These are phyloP conservation scores for Palythoa grandiflora DNA, from an alignment of 92 coral and sea anemone genomes.

Conservation along the genomic window DNA sequence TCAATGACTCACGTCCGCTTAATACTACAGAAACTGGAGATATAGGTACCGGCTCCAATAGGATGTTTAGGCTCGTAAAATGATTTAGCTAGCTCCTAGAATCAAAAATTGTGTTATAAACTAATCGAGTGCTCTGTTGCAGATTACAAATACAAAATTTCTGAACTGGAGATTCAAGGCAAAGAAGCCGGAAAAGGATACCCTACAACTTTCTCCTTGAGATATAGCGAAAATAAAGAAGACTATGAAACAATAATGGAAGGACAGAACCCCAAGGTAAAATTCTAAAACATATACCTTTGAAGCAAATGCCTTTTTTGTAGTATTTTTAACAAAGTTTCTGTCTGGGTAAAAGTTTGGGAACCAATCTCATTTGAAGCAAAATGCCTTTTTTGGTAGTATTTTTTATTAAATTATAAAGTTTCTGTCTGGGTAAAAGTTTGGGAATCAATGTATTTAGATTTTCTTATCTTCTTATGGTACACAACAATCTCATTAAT, in stretches of 20 bases:
- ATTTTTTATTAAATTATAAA: too few relatives aligned
- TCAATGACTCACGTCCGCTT: too few relatives aligned
- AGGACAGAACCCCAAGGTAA: slow-evolving; percentile 14
- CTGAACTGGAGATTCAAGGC: slow-evolving; percentile 33
- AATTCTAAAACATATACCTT: too few relatives aligned
- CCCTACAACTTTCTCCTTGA: slow-evolving; percentile 15
- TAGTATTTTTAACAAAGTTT: neutral
- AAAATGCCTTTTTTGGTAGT: too few relatives aligned
- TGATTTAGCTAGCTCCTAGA: too few relatives aligned
- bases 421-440: neutral
- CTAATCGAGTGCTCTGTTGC: neutral
- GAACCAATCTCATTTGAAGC: too few relatives aligned
- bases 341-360: neutral
- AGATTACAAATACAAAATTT: slow-evolving; percentile 4
- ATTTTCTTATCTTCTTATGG: neutral
- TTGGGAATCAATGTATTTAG: neutral
- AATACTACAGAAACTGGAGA: too few relatives aligned
- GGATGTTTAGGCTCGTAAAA: too few relatives aligned
- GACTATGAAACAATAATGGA: slow-evolving; percentile 28
- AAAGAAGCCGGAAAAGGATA: slow-evolving; percentile 11
- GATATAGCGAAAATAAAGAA: slow-evolving; percentile 8
- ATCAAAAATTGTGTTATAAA: neutral
- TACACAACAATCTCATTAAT: too few relatives aligned
- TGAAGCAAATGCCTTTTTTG: too few relatives aligned
- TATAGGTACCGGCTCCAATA: too few relatives aligned